A percentile compares a stretch with the other conserved stretches of the same genome.
These are phyloP conservation scores for Pocillopora grandis DNA, from an alignment of 92 coral and sea anemone species.

Conservation along the genomic window DNA sequence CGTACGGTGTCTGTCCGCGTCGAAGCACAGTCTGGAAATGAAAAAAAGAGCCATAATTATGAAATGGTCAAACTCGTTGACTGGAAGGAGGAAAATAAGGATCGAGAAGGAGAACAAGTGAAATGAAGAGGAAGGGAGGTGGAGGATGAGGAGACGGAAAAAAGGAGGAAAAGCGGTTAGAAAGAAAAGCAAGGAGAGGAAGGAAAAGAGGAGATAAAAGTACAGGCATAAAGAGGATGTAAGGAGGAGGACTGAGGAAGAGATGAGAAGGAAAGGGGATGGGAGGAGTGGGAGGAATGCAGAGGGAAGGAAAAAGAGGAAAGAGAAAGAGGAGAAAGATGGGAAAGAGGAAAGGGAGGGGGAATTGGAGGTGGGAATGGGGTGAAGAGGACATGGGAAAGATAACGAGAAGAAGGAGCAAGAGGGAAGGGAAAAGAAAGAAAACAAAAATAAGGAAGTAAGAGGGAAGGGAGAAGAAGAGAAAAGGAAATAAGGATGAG, in stretches of 20 bases:
- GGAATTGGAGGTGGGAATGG: background rate
- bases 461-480: background rate
- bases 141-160: background rate
- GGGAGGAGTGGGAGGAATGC: background rate
- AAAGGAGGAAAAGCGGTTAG: background rate
- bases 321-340: background rate
- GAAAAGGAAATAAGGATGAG: too few species aligned
- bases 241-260: background rate
- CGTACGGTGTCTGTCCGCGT: constrained; percentile 36
- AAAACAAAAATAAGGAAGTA: too few species aligned
- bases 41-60: background rate
- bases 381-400: background rate
- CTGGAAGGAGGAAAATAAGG: too few species aligned
- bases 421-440: too few species aligned
- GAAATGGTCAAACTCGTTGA: background rate
- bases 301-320: background rate
- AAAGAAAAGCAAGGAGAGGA: background rate
- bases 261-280: background rate
- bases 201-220: background rate
- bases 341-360: background rate
- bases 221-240: background rate
- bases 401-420: background rate
- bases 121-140: background rate
- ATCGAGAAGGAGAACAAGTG: background rate
- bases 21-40: constrained; percentile 55